Percentiles rank a stretch among this genome's conserved stretches.
Evolutionary conservation across 2,113 vertebrate genomes (phyloP).

Genomic region (Pogona vitticeps): DNA sequence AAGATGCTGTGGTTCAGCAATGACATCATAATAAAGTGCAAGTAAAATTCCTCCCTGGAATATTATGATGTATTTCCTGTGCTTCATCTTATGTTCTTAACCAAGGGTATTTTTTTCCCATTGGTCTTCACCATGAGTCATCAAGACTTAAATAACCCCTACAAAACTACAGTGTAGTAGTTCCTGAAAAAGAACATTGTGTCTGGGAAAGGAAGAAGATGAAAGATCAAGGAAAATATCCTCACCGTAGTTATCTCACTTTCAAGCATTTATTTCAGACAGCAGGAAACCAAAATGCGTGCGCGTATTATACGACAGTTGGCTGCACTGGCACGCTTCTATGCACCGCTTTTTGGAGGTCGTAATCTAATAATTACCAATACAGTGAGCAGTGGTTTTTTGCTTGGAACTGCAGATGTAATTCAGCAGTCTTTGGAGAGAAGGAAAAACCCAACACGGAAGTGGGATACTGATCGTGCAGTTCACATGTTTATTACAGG

Average conservation of each 20-base stretch:
- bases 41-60: conserved; percentile 22
- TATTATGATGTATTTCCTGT: neutral
- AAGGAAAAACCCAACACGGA: conserved; percentile 43
- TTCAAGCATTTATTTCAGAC: conserved; percentile 11
- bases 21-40: conserved; percentile 27
- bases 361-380: conserved; percentile 77
- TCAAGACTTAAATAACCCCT: neutral
- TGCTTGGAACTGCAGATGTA: conserved; percentile 74
- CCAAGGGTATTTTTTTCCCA: neutral
- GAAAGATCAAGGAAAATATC: neutral
- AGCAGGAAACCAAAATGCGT: conserved; percentile 53
- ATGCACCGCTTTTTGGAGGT: conserved; percentile 75
- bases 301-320: conserved; percentile 69
- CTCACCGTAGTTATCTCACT: neutral
- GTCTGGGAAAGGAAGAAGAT: neutral
- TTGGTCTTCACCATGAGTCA: neutral
- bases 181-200: conserved; percentile 12
- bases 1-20: neutral
- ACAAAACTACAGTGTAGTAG: neutral
- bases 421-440: conserved; percentile 76
- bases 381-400: conserved; percentile 71
- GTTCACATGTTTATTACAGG: conserved; percentile 78
- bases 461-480: conserved; percentile 75
- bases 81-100: neutral
- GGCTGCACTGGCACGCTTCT: conserved; percentile 71